These are phyloP conservation scores for Zaprionus nigranus DNA, from an alignment of 1,140 invertebrate genomes.

Conservation along the genomic window DNA sequence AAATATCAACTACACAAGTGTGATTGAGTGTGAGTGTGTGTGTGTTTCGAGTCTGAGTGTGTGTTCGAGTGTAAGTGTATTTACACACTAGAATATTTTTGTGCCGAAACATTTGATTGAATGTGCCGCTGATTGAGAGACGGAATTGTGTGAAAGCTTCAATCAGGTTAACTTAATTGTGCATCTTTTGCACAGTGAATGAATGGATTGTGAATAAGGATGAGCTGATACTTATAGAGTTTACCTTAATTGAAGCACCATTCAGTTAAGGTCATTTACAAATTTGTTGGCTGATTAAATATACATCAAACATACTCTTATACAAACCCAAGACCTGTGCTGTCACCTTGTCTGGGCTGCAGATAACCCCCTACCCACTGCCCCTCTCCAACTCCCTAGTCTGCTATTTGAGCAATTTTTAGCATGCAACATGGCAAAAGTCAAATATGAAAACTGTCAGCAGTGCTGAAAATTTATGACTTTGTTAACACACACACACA, in stretches of 20 bases:
- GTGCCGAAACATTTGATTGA: constrained; percentile 61
- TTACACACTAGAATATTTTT: constrained; percentile 44
- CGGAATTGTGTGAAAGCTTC: constrained; percentile 47
- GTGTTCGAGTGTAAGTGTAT: constrained; percentile 22
- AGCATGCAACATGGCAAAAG: constrained; percentile 70
- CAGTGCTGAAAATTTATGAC: constrained; percentile 68
- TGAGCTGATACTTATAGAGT: neutral
- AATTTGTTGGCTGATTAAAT: neutral
- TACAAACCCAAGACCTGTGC: neutral
- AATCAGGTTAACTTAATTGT: constrained; percentile 31
- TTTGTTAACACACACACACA: constrained; percentile 59
- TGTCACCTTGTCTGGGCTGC: neutral
- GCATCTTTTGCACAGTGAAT: neutral
- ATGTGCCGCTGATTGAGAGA: constrained; percentile 70
- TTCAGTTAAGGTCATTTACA: neutral
- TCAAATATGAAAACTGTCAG: constrained; percentile 78
- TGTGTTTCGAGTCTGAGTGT: constrained; percentile 7
- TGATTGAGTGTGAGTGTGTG: constrained; percentile 13
- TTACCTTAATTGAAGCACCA: neutral
- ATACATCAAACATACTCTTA: constrained; percentile 21
- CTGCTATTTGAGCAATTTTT: constrained; percentile 48
- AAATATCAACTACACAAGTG: constrained; percentile 46
- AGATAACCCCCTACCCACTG: neutral
- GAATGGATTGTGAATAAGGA: constrained; percentile 2
- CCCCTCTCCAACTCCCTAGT: neutral